These are phyloP conservation scores for Lontra canadensis DNA, from an alignment of 2,113 vertebrate genomes.

Conservation along the genomic window DNA sequence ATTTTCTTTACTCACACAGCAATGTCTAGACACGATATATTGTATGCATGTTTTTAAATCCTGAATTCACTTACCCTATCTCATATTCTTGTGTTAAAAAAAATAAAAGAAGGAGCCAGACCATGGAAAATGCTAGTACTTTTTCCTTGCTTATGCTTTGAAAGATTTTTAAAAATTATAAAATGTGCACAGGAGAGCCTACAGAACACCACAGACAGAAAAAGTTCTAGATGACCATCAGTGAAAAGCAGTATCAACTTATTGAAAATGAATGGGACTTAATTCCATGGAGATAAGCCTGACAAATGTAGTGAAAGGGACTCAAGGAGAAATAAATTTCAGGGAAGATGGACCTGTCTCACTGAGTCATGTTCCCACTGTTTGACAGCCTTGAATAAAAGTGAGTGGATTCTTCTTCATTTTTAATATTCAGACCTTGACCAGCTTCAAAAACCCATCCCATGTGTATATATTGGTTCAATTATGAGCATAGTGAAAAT, in stretches of 20 bases:
- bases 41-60: background rate
- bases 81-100: background rate
- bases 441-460: background rate
- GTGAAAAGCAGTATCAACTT: conserved; percentile 20
- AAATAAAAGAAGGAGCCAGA: background rate
- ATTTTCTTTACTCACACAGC: conserved; percentile 22
- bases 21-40: conserved; percentile 4
- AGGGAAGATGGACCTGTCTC: conserved; percentile 59
- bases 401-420: background rate
- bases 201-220: background rate
- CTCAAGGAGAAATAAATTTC: conserved; percentile 62
- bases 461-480: background rate
- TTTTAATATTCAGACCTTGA: conserved; percentile 34
- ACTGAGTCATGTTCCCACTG: conserved; percentile 33
- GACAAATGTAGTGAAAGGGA: conserved; percentile 52
- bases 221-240: conserved; percentile 11
- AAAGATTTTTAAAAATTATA: background rate
- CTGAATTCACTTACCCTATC: conserved; percentile 10
- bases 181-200: background rate
- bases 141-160: background rate
- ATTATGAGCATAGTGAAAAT: background rate
- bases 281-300: conserved; percentile 47
- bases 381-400: conserved; percentile 2
- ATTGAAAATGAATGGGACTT: conserved; percentile 55
- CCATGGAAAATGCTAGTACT: background rate